These are phyloP conservation scores for Eublepharis macularius DNA, from an alignment of 2,113 vertebrate genomes.

Conservation along the genomic window DNA sequence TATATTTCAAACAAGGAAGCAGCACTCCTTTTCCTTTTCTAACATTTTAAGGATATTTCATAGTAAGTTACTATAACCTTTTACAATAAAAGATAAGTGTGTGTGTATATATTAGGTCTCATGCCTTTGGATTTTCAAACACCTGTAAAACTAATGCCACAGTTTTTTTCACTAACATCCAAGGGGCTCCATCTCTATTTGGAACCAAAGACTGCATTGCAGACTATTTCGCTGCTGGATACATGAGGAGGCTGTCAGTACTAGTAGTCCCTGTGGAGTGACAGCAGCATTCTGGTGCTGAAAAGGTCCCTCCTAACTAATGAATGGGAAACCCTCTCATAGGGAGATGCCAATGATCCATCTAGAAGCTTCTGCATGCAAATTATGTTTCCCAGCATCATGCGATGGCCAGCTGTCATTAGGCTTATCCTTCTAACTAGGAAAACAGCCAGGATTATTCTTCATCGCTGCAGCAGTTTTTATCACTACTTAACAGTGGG, in stretches of 20 bases:
- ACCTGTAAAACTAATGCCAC: too few species aligned
- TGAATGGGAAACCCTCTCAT: too few species aligned
- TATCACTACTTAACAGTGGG: neutral
- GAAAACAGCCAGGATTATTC: neutral
- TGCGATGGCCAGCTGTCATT: too few species aligned
- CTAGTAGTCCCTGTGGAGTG: too few species aligned
- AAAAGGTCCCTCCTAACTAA: too few species aligned
- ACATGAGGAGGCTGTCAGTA: too few species aligned
- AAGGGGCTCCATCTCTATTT: too few species aligned
- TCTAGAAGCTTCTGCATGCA: neutral
- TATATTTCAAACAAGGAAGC: conserved; percentile 30
- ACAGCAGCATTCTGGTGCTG: too few species aligned
- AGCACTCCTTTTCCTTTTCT: conserved; percentile 39
- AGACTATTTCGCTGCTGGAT: too few species aligned
- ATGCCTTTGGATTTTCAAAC: neutral
- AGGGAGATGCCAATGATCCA: too few species aligned
- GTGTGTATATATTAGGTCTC: neutral
- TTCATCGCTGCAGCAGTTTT: neutral
- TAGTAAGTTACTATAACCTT: conserved; percentile 31
- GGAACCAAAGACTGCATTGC: too few species aligned
- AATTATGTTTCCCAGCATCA: neutral
- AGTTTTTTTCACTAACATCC: too few species aligned
- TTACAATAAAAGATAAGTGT: conserved; percentile 66
- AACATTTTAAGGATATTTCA: conserved; percentile 38
- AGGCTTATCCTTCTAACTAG: neutral